Conservation (phyloP, 2,888 invertebrate species). For the Microchrysa polita region DNA sequence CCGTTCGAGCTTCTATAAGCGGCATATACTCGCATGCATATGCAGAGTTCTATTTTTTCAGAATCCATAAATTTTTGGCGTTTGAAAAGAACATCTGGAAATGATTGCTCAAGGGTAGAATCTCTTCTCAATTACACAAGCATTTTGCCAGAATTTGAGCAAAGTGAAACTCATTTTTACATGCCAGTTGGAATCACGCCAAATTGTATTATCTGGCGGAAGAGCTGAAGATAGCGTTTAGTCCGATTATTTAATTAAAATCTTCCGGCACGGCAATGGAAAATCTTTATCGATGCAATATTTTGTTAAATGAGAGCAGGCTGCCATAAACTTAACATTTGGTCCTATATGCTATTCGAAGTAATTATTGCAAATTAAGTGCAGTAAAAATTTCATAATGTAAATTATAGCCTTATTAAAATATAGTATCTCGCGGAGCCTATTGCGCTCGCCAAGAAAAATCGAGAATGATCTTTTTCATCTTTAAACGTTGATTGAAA, state of each 20-base stretch:
- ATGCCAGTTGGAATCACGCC: conserved; percentile 49
- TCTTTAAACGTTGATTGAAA: too few species aligned
- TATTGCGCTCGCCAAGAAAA: too few species aligned
- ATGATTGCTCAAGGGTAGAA: conserved; percentile 50
- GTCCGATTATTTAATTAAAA: conserved; percentile 49
- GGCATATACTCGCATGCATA: neutral
- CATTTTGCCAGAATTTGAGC: conserved; percentile 48
- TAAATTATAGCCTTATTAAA: too few species aligned
- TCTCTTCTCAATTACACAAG: conserved; percentile 48
- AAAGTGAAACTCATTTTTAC: conserved; percentile 50
- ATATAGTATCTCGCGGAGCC: too few species aligned
- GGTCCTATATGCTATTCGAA: too few species aligned
- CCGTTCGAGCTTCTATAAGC: neutral
- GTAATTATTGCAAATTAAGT: too few species aligned
- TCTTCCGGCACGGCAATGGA: conserved; percentile 44
- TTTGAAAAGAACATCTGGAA: conserved; percentile 50
- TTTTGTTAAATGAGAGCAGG: conserved; percentile 11
- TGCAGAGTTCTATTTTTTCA: conserved; percentile 8
- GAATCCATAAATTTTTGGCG: conserved; percentile 49
- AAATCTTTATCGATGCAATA: conserved; percentile 39
- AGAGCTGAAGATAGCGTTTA: conserved; percentile 34
- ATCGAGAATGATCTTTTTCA: too few species aligned
- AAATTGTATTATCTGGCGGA: conserved; percentile 47
- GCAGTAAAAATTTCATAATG: too few species aligned
- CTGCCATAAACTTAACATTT: neutral